Percentiles rank a stretch among this genome's conserved stretches.
Conservation (phyloP, 2,797 vertebrate genomes). For the Columba guinea region DNA sequence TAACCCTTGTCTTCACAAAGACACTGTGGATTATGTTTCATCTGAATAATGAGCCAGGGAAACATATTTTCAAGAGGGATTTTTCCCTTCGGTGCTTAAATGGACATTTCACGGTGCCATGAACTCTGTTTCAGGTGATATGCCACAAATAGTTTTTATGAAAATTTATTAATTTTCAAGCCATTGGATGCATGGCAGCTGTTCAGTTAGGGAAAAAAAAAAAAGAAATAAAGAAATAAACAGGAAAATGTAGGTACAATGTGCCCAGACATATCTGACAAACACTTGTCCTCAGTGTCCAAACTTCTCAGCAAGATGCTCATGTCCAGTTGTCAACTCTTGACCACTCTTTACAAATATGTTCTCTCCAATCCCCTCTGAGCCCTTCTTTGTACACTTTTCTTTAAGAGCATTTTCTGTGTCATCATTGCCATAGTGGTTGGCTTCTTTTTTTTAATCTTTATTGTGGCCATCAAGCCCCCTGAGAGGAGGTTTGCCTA, state of each 20-base stretch:
- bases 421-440: background rate
- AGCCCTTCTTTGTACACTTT: background rate
- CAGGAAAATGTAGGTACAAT: background rate
- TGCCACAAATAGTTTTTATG: background rate
- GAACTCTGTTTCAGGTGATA: background rate
- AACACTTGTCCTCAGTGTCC: background rate
- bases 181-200: background rate
- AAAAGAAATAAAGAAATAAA: background rate
- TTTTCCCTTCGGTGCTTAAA: background rate
- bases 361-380: background rate
- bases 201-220: background rate
- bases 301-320: background rate
- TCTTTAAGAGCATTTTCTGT: background rate
- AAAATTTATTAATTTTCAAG: background rate
- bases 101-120: background rate
- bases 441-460: fast-evolving
- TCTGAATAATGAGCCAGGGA: background rate
- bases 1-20: background rate
- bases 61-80: background rate
- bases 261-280: background rate
- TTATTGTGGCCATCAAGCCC: background rate
- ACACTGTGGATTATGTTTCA: fast-evolving
- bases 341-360: background rate
- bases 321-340: background rate
- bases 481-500: background rate